These are phyloP conservation scores for Baronia brevicornis DNA, from an alignment of 2,888 invertebrate species.

Conservation along the genomic window DNA sequence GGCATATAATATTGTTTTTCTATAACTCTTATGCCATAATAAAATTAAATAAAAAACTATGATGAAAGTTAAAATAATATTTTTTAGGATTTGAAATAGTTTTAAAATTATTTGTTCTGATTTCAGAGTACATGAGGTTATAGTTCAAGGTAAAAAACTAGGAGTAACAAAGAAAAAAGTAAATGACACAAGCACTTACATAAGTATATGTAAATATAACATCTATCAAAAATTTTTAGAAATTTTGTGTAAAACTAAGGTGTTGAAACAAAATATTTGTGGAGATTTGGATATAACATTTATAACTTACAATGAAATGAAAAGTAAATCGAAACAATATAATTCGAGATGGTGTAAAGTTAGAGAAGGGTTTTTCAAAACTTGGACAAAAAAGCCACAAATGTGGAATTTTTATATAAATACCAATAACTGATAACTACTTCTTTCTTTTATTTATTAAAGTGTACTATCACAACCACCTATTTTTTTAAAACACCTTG, in stretches of 20 bases:
- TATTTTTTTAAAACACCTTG: neutral
- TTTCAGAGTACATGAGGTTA: constrained; percentile 80
- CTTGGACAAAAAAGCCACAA: constrained; percentile 76
- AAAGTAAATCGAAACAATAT: constrained; percentile 41
- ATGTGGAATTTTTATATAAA: constrained; percentile 53
- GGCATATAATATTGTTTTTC: no score
- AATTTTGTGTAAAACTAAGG: constrained; percentile 39
- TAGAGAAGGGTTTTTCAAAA: constrained; percentile 64
- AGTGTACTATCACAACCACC: neutral
- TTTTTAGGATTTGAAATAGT: neutral
- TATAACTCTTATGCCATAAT: no score
- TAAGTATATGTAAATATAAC: constrained; percentile 74
- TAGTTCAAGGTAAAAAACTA: constrained; percentile 85
- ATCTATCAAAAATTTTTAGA: constrained; percentile 65
- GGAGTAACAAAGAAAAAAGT: constrained; percentile 83
- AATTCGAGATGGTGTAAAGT: constrained; percentile 52
- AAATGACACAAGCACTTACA: constrained; percentile 45
- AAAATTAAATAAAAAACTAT: no score
- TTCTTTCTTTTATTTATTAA: constrained; percentile 1
- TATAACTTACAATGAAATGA: constrained; percentile 55
- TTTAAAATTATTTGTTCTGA: constrained; percentile 13
- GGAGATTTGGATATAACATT: constrained; percentile 22
- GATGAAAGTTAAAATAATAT: neutral
- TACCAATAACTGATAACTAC: constrained; percentile 16
- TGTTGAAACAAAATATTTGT: constrained; percentile 29